Percentiles rank a stretch among this genome's conserved stretches.
Conservation (phyloP, 2,888 invertebrate species). For the Empis livida region DNA sequence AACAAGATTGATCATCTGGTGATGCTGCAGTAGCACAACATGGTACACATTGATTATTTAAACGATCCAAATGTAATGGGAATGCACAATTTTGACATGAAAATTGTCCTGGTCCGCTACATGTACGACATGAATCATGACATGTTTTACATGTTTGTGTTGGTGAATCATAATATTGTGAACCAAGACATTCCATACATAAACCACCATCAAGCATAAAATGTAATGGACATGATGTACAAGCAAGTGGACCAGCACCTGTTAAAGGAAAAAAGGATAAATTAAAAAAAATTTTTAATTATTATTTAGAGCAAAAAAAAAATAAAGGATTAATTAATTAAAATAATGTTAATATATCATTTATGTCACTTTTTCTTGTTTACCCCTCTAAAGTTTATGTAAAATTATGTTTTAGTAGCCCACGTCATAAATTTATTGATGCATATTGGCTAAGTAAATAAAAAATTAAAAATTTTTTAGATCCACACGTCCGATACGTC, state of each 20-base stretch:
- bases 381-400: too few relatives aligned
- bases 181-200: constrained; percentile 62
- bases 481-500: too few relatives aligned
- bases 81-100: constrained; percentile 53
- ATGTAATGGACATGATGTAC: constrained; percentile 57
- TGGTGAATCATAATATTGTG: constrained; percentile 56
- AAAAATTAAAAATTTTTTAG: too few relatives aligned
- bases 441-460: too few relatives aligned
- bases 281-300: too few relatives aligned
- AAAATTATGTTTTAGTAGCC: too few relatives aligned
- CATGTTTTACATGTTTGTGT: constrained; percentile 56
- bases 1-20: constrained; percentile 44
- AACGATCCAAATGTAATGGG: constrained; percentile 52
- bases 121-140: constrained; percentile 51
- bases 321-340: too few relatives aligned
- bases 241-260: constrained; percentile 61
- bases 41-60: constrained; percentile 64
- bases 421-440: too few relatives aligned
- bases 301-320: too few relatives aligned
- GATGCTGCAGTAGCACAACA: constrained; percentile 48
- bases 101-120: constrained; percentile 54
- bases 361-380: too few relatives aligned
- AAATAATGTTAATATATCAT: too few relatives aligned
- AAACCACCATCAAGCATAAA: constrained; percentile 61
- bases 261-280: too few relatives aligned